Evolutionary conservation across 2,797 vertebrate genomes (phyloP).

Genomic region (Scleropages formosus): DNA sequence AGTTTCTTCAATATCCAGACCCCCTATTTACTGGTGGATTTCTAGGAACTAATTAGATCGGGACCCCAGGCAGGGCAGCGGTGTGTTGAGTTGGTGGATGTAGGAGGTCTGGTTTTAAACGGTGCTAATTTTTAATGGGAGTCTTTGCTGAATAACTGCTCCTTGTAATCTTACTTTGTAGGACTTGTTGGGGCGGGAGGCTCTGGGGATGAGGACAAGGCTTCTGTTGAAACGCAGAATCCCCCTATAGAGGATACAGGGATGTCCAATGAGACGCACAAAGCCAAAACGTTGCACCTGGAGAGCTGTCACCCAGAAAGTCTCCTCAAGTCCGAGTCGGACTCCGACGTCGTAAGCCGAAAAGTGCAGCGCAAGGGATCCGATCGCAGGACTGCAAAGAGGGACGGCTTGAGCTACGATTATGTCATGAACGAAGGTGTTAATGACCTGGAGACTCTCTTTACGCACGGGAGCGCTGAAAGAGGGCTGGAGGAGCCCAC

Average conservation of each 20-base stretch:
- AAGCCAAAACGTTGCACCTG: constrained; percentile 28
- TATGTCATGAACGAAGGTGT: constrained; percentile 46
- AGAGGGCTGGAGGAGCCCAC: constrained; percentile 29
- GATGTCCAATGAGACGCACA: background rate
- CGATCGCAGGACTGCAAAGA: background rate
- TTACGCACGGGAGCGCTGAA: constrained; percentile 8
- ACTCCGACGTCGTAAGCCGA: constrained; percentile 13
- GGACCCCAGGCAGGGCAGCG: no score
- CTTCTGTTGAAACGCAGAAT: constrained; percentile 26
- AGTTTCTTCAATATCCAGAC: background rate
- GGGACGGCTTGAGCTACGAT: constrained; percentile 31
- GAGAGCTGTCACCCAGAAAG: background rate
- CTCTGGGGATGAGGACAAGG: constrained; percentile 35
- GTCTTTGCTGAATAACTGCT: no score
- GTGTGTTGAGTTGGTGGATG: no score
- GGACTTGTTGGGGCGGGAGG: constrained; percentile 35
- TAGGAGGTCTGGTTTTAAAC: no score
- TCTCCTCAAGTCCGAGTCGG: constrained; percentile 15
- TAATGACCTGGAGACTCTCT: constrained; percentile 42
- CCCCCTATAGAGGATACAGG: background rate
- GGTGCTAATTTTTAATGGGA: no score
- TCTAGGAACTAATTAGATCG: no score
- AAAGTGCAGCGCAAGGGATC: background rate
- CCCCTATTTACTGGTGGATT: background rate
- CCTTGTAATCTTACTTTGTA: constrained; percentile 26